phyloP scores from a whole-genome alignment of 2,888 invertebrate species.

The Dryococelus australis region DNA sequence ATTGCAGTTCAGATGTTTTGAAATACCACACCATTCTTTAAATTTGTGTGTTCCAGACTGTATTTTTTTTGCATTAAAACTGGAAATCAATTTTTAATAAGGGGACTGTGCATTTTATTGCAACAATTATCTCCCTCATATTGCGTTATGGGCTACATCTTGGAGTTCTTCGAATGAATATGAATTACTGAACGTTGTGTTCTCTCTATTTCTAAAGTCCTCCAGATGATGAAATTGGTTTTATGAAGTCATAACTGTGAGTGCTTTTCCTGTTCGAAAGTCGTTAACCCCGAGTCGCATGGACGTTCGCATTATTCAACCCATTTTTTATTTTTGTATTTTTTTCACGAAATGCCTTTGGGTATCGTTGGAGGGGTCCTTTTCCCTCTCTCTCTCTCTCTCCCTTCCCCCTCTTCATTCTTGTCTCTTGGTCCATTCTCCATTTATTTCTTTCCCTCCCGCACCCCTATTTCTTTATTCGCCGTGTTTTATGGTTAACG shows the following conservation, averaged over 20 bases:
- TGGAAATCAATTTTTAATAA: no score
- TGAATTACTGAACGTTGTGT: neutral
- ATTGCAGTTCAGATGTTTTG: no score
- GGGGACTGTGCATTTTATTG: neutral
- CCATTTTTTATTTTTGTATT: neutral
- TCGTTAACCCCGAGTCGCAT: neutral
- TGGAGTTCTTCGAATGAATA: neutral
- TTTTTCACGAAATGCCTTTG: conserved; percentile 10
- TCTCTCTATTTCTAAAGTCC: neutral
- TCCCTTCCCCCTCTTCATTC: neutral
- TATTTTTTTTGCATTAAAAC: no score
- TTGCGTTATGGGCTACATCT: neutral
- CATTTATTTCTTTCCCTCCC: neutral
- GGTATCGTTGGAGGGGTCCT: neutral
- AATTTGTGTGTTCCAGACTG: no score
- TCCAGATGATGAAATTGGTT: conserved; percentile 1
- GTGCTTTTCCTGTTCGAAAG: conserved; percentile 16
- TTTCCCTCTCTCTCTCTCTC: neutral
- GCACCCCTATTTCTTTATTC: conserved; percentile 21
- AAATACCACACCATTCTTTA: no score
- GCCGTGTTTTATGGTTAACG: conserved; percentile 27
- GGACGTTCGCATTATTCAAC: conserved; percentile 7
- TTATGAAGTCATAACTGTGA: conserved; percentile 16
- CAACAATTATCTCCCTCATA: neutral
- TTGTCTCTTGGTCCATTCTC: neutral